Evolutionary conservation across 2,113 vertebrate species (phyloP).

Genomic region (Gorsachius goisagi): DNA sequence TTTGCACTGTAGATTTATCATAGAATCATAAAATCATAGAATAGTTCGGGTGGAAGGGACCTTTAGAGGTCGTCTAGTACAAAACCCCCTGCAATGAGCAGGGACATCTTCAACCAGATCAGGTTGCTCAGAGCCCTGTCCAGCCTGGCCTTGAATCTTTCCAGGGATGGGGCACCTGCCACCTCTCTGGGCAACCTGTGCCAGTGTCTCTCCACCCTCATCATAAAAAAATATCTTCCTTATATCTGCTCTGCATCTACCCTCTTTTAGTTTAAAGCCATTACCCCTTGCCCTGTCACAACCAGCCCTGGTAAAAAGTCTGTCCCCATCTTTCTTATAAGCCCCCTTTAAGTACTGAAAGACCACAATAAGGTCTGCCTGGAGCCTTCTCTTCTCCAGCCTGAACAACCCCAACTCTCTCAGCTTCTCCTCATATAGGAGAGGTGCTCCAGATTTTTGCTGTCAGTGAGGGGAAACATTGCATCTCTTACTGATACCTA

Average conservation of each 20-base stretch:
- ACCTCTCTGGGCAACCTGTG: neutral
- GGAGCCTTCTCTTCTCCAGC: too few species aligned
- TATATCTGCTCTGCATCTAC: neutral
- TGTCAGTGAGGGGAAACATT: neutral
- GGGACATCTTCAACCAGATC: neutral
- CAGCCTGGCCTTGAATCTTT: neutral
- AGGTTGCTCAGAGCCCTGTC: neutral
- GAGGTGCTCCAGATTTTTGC: neutral
- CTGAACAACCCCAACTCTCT: too few species aligned
- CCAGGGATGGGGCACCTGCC: neutral
- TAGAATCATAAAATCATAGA: neutral
- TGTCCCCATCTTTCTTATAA: too few species aligned
- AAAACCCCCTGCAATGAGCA: rapidly evolving
- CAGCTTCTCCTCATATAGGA: too few species aligned
- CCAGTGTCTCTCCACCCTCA: neutral
- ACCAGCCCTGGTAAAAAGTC: too few species aligned
- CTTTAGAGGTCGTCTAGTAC: neutral
- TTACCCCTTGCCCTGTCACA: neutral
- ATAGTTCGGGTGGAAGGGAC: neutral
- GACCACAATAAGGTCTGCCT: too few species aligned
- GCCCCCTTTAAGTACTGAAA: too few species aligned
- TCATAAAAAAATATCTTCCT: neutral
- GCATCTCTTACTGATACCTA: neutral
- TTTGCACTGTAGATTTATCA: neutral
- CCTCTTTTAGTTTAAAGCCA: neutral